Conservation (phyloP, 35 echinoderm and acorn worm species). For the Heliocidaris tuberculata region DNA sequence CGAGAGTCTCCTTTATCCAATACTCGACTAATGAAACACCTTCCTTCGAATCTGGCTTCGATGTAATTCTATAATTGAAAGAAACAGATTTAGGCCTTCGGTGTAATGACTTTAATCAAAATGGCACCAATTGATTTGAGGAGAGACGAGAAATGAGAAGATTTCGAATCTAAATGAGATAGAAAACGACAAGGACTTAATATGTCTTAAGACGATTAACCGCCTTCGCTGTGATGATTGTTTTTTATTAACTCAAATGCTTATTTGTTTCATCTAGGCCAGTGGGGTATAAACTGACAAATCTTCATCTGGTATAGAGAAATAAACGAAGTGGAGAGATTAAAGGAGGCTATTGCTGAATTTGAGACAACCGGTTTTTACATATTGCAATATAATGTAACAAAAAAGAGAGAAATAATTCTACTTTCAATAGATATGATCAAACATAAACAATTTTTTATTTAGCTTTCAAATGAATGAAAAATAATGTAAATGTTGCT, state of each 20-base stretch:
- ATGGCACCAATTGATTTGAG: not conserved
- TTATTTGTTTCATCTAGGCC: not conserved
- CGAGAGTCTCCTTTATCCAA: not conserved
- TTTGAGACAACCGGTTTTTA: not conserved
- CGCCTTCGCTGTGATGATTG: not conserved
- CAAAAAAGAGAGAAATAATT: too few species aligned
- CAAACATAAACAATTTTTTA: too few species aligned
- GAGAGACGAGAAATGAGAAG: not conserved
- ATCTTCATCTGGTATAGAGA: not conserved
- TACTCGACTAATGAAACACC: not conserved
- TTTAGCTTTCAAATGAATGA: too few species aligned
- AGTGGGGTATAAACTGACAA: not conserved
- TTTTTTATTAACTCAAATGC: not conserved
- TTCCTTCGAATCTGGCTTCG: not conserved
- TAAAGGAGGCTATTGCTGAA: not conserved
- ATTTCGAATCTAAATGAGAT: not conserved
- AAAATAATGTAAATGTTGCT: not conserved
- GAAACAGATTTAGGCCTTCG: constrained; percentile 1
- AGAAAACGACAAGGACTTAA: not conserved
- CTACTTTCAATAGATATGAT: too few species aligned
- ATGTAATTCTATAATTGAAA: constrained; percentile 6
- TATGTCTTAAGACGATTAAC: not conserved
- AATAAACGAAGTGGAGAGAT: not conserved
- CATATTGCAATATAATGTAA: not conserved
- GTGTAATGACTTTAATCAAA: not conserved